phyloP scores from a whole-genome alignment of 2,113 vertebrate genomes.

The Leucoraja erinaceus region DNA sequence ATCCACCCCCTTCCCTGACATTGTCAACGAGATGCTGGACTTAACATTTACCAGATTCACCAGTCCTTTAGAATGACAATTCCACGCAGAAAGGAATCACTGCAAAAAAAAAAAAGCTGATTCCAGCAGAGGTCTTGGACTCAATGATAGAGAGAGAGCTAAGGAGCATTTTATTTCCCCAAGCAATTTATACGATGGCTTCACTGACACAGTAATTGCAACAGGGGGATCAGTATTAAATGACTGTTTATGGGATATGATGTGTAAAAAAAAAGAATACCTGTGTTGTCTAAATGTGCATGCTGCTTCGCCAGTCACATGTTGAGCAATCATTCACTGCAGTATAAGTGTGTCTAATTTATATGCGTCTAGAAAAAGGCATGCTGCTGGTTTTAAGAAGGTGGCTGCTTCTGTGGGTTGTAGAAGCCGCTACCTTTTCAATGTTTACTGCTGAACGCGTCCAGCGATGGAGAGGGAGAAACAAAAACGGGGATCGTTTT shows the following conservation, averaged over 20 bases:
- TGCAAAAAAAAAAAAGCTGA: too few relatives aligned
- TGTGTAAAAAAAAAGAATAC: constrained; percentile 12
- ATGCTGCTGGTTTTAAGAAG: constrained; percentile 8
- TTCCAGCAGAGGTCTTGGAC: neutral
- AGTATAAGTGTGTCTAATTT: neutral
- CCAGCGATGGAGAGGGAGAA: too few relatives aligned
- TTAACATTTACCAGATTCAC: neutral
- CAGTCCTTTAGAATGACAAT: neutral
- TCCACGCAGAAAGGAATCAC: neutral
- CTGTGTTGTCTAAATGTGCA: constrained; percentile 22
- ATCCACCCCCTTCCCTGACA: neutral
- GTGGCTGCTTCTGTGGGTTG: neutral
- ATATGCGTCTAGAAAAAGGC: neutral
- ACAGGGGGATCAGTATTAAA: constrained; percentile 23
- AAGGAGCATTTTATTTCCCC: neutral
- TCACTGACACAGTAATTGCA: neutral
- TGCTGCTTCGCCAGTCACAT: constrained; percentile 17
- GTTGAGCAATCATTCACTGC: neutral
- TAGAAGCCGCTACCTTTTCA: neutral
- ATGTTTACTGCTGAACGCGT: neutral
- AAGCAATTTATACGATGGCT: neutral
- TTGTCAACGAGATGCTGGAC: neutral
- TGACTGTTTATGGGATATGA: constrained; percentile 15
- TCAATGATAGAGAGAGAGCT: neutral
- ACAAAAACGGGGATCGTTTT: neutral